Percentiles rank a stretch among this genome's conserved stretches.
Conservation (phyloP, 2,888 invertebrate genomes). For the Dromius quadrimaculatus region DNA sequence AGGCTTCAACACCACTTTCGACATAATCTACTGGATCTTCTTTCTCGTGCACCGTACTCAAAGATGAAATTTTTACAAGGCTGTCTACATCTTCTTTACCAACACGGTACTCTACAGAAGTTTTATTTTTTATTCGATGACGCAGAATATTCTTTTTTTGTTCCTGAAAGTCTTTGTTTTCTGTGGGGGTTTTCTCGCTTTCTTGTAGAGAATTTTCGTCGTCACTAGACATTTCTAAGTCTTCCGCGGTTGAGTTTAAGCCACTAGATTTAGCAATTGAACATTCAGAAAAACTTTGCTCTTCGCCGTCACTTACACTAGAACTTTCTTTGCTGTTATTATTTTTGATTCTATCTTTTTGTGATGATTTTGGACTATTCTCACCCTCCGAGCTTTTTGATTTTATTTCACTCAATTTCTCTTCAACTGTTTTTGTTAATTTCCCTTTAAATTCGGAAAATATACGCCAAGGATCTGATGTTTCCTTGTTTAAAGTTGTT, state of each 20-base stretch:
- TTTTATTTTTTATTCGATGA: conserved; percentile 30
- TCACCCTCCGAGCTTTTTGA: conserved; percentile 61
- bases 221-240: conserved; percentile 68
- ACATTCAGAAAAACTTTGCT: conserved; percentile 65
- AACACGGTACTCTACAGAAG: conserved; percentile 23
- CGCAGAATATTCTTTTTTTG: conserved; percentile 43
- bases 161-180: not conserved
- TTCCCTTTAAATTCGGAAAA: conserved; percentile 74
- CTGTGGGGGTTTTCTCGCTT: conserved; percentile 43
- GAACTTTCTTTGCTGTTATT: conserved; percentile 73
- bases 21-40: conserved; percentile 56
- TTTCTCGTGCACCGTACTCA: conserved; percentile 60
- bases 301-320: conserved; percentile 76
- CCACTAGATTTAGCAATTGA: conserved; percentile 59
- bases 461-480: conserved; percentile 79
- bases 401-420: conserved; percentile 78
- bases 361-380: conserved; percentile 58
- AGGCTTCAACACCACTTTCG: conserved; percentile 63
- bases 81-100: conserved; percentile 44
- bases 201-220: conserved; percentile 62
- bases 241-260: conserved; percentile 55
- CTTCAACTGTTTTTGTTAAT: conserved; percentile 83
- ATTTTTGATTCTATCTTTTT: conserved; percentile 64
- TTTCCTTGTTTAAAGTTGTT: conserved; percentile 61
- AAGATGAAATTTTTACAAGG: conserved; percentile 56